Percentiles rank a stretch among this genome's conserved stretches.
These are phyloP conservation scores for Sebastes matsubarae DNA, from an alignment of 2,797 vertebrate species.

Conservation along the genomic window DNA sequence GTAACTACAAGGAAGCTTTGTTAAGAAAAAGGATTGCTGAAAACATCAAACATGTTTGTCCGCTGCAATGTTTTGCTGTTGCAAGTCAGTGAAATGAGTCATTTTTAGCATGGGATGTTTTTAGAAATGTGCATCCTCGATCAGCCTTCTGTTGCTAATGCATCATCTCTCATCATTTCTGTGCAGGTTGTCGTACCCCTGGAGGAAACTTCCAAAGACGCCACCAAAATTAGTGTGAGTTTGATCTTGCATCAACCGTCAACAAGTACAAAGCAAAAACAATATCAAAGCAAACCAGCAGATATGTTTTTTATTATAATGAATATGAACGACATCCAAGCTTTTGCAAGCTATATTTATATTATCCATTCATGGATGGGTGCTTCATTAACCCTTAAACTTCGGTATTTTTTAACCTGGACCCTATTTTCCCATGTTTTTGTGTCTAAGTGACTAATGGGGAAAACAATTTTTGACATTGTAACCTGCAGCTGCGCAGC, in stretches of 20 bases:
- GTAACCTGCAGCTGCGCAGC: no score
- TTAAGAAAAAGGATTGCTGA: background rate
- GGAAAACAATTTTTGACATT: no score
- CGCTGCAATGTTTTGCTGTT: background rate
- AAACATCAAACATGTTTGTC: slow-evolving; percentile 23
- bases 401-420: no score
- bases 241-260: slow-evolving; percentile 17
- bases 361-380: background rate
- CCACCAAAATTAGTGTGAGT: slow-evolving; percentile 98
- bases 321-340: background rate
- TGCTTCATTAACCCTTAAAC: background rate
- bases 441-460: no score
- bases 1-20: background rate
- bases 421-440: no score
- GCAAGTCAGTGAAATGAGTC: background rate
- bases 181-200: slow-evolving; percentile 85
- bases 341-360: background rate
- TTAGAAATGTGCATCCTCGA: background rate
- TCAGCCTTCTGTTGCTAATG: slow-evolving; percentile 13
- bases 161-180: slow-evolving; percentile 28
- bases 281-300: background rate
- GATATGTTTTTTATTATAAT: background rate
- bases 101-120: background rate
- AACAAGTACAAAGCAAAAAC: background rate
- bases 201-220: slow-evolving; percentile 88